A percentile compares a stretch with the other conserved stretches of the same genome.
phyloP scores from a whole-genome alignment of 2,113 vertebrate species.

The Gracilinanus agilis region DNA sequence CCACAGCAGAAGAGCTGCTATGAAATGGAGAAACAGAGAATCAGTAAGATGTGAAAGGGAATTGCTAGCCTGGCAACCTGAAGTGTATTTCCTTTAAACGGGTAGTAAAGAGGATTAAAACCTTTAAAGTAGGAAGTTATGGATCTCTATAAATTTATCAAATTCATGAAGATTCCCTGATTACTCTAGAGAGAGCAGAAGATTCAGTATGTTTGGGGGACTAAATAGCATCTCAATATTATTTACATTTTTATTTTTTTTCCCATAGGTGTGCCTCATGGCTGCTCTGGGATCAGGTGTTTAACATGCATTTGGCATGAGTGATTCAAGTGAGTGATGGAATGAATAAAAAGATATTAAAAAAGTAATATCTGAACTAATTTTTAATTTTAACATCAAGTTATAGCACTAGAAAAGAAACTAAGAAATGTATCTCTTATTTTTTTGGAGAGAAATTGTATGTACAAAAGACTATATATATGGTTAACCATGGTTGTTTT shows the following conservation, averaged over 20 bases:
- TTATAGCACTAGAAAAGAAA: neutral
- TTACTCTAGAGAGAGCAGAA: neutral
- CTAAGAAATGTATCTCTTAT: neutral
- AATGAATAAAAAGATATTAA: neutral
- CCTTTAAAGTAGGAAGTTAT: neutral
- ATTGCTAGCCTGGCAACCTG: neutral
- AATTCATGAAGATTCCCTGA: neutral
- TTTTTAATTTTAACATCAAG: neutral
- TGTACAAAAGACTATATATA: neutral
- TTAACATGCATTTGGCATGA: neutral
- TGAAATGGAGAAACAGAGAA: neutral
- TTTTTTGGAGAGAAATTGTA: neutral
- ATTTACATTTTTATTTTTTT: neutral
- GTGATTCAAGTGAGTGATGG: neutral
- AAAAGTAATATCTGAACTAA: neutral
- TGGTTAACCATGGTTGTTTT: neutral
- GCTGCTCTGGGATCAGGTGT: neutral
- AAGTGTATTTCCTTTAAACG: neutral
- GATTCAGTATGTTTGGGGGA: neutral
- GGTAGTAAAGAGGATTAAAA: neutral
- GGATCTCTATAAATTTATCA: neutral
- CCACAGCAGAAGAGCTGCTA: neutral
- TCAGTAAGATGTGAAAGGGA: neutral
- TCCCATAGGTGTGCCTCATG: neutral
- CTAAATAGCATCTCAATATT: neutral